Evolutionary conservation across 2,113 vertebrate genomes (phyloP), one percentile per base, ranked within the genome.

Genomic region (Geococcyx californianus): DNA sequence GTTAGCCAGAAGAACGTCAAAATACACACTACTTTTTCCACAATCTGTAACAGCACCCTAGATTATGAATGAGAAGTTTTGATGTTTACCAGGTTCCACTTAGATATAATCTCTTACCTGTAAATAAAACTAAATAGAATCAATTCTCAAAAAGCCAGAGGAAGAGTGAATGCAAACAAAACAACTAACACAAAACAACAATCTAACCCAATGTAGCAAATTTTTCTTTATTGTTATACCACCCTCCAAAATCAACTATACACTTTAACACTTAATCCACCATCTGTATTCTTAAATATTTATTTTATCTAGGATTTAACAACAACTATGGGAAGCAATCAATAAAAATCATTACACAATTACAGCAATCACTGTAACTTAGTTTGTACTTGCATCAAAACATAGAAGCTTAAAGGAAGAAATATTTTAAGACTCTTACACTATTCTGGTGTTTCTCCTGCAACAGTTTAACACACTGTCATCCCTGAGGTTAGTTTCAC

Each of bases 1-100:
- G 49, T 87, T 79, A 90, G 74, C 76, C 87, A 96, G 87, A 75
- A 88, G 10, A 76, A 90, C 13, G 13, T 80, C 77, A 95, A 91
- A 93, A 93, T 23, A 83, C 3, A 84, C 15, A 47, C 55, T 21
- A 19, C 10, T 75, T 93, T 90, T 90, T 74, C 67, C 36, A 64
- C 47, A 74, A 38, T 54, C 34, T 74, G 33, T 69, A 77, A 52
- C 26, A 72, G 45, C 26, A 91, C 19, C 33, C 52, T 51, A 54
- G 19, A 77, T n/a, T 54, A 67, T 59, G 14, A 86, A 67, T 21
- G 62, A 26, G 20, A 24, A 80, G 31, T 19, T 91, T 66, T 56
- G 31, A 67, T 82, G 89, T 92, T 93, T 78, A 79, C 45, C 82
- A 70, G 18, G 81, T 87, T 31, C 28, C 47, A 72, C 26, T 64